These are phyloP conservation scores for Cyprinodon brontotheroides DNA, from an alignment of 2,113 vertebrate species.

Conservation along the genomic window DNA sequence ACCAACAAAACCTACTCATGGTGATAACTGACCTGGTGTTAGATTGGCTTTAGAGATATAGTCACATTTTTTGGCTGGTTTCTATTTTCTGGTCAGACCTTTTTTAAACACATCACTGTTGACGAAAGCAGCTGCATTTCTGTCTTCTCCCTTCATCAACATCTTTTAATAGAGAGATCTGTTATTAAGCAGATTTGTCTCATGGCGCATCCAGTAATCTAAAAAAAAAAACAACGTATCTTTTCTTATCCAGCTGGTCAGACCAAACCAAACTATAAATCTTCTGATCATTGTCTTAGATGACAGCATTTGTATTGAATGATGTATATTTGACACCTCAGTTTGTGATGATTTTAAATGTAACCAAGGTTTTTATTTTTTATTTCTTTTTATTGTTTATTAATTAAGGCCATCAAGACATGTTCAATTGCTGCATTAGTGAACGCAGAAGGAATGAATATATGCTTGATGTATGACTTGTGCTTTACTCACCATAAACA, in stretches of 20 bases:
- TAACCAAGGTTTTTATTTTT: background rate
- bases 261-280: too few relatives aligned
- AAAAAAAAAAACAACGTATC: background rate
- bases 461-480: background rate
- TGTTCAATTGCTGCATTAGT: background rate
- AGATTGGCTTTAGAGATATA: too few relatives aligned
- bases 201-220: background rate
- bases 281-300: background rate
- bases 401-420: background rate
- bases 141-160: background rate
- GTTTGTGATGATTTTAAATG: background rate
- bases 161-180: background rate
- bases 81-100: too few relatives aligned
- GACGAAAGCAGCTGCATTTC: background rate
- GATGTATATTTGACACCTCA: constrained; percentile 4
- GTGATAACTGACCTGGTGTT: background rate
- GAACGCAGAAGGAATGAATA: background rate
- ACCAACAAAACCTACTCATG: background rate
- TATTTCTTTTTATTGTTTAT: constrained; percentile 16
- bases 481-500: background rate
- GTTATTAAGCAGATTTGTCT: background rate
- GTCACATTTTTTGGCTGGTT: too few relatives aligned
- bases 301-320: background rate
- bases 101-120: too few relatives aligned
- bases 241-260: background rate